Evolutionary conservation across 2,113 vertebrate species (phyloP), one percentile per base, ranked within the genome.

Genomic region (Solea senegalensis): DNA sequence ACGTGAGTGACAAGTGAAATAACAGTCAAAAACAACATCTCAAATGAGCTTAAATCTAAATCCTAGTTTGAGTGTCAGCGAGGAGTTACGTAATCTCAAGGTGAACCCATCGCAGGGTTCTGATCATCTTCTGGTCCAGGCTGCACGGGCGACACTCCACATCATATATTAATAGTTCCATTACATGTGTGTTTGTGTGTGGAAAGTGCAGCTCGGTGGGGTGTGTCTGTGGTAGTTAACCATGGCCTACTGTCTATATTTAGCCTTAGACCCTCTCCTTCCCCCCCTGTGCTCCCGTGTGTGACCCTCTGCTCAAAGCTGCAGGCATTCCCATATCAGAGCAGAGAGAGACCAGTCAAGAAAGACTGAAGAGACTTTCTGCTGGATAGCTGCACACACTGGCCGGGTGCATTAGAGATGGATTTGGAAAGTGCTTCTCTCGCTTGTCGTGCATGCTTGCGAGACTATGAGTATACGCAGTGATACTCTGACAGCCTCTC

Each of bases 241-340:
- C 77, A 63, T 90, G 82, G 86, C 87, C 89, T 51, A 84, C 85
- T 86, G 80, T 90, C 92, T 94, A 94, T 92, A 93, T 93, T 93
- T 94, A 94, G 92, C 82, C 80, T 81, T 77, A 83, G 81, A 83
- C 82, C 65, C 75, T 74, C 80, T 85, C 82, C 81, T 77, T 77
- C 71, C 64, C 69, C 71, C 74, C 66, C 80, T 45, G 53, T 74
- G 74, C 78, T 83, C 83, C 74, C 76, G 74, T 80, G 81, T 75
- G 86, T 85, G 91, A 90, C 89, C 88, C 88, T 82, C 68, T 34
- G 3, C 84, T 82, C 65, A 43, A 65, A 75, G 80, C 84, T 86
- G 85, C 76, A 87, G 82, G 84, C 92, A 89, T 93, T 93, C 91
- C 90, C 92, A 91, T 90, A 90, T 92, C 89, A 84, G 89, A 90